Base-by-base conservation (phyloP, 2,888 invertebrate genomes). In the Drosophila tripunctata region DNA sequence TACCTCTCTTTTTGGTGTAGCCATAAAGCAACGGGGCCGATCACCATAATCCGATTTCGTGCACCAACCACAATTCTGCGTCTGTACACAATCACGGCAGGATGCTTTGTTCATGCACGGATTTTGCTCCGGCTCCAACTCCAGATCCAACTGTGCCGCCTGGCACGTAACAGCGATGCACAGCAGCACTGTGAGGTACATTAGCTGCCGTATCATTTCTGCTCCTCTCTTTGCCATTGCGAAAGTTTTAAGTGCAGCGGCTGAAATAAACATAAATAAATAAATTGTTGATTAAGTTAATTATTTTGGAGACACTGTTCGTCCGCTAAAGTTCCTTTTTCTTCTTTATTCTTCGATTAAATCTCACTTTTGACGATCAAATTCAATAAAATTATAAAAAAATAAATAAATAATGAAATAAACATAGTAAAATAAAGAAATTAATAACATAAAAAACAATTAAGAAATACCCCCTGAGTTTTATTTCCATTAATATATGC, bases 51-150 rank as follows among this genome's bases (percentile, higher is more conserved):
- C 92, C 2, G 85, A 79, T 47, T 91, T 87, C 72, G 93, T 93
- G 90, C 96, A 97, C 98, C 98, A 98, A 6, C 96, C 96, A 90
- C 98, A 98, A 70, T 95, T 93, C 74, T 96, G 94, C 67, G 97
- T 95, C 90, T 96, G 94, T 77, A 98, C 96, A 91, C 98, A 98
- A 82, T 96, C 96, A 76, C 96, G 96, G 91, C 98, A 98, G 0
- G 95, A 96, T 72, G 94, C 94, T 92, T 96, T 96, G 78, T 95
- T 94, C 52, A 94, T 94, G 92, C 97, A 97, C 2, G 96, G 96
- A 92, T 96, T 96, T 91, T 94, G 95, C 58, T 82, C 83, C 27
- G 85, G 67, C 60, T 90, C 89, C 8, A 87, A 65, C 67, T 89
- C n/a, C n/a, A n/a, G 88, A 19, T 33, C 40, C 4, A 24, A 1